These are phyloP conservation scores for Drepana arcuata DNA, from an alignment of 1,140 invertebrate genomes.

Conservation along the genomic window DNA sequence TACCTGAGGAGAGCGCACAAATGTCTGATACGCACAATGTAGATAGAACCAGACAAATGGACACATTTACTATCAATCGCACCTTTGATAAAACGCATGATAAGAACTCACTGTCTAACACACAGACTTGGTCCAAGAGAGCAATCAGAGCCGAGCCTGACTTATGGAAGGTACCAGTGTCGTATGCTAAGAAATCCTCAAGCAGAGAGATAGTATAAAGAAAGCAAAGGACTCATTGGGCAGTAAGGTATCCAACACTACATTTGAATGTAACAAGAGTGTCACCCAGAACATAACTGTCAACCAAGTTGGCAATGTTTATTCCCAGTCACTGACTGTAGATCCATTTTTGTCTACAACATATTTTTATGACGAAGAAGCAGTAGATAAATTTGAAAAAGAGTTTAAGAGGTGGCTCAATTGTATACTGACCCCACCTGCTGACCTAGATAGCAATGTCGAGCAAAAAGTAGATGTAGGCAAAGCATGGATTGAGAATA, in stretches of 20 bases:
- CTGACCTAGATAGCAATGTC: slow-evolving; percentile 77
- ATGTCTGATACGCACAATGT: slow-evolving; percentile 37
- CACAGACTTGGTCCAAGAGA: slow-evolving; percentile 50
- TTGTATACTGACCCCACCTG: slow-evolving; percentile 85
- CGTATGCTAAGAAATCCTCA: slow-evolving; percentile 27
- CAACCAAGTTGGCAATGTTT: slow-evolving; percentile 47
- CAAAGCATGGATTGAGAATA: slow-evolving; percentile 80
- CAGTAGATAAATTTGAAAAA: slow-evolving; percentile 84
- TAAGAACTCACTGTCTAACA: slow-evolving; percentile 11
- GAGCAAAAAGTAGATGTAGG: slow-evolving; percentile 79
- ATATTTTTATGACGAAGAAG: slow-evolving; percentile 84
- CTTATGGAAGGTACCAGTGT: slow-evolving; percentile 48
- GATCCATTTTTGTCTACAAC: slow-evolving; percentile 79
- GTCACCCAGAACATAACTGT: slow-evolving; percentile 35
- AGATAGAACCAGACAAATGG: slow-evolving; percentile 35
- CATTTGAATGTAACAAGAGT: slow-evolving; percentile 34
- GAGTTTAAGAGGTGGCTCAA: slow-evolving; percentile 93
- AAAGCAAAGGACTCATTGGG: slow-evolving; percentile 26
- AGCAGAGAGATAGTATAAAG: slow-evolving; percentile 18
- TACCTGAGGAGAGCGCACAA: slow-evolving; percentile 63
- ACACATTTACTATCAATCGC: slow-evolving; percentile 48
- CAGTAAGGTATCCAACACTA: slow-evolving; percentile 32
- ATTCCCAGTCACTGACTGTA: slow-evolving; percentile 75
- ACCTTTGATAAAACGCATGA: slow-evolving; percentile 43
- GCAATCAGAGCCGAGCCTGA: slow-evolving; percentile 40